Evolutionary conservation across 2,113 vertebrate species (phyloP), one percentile per base, ranked within the genome.

Genomic region (Benitochromis conjunctus): DNA sequence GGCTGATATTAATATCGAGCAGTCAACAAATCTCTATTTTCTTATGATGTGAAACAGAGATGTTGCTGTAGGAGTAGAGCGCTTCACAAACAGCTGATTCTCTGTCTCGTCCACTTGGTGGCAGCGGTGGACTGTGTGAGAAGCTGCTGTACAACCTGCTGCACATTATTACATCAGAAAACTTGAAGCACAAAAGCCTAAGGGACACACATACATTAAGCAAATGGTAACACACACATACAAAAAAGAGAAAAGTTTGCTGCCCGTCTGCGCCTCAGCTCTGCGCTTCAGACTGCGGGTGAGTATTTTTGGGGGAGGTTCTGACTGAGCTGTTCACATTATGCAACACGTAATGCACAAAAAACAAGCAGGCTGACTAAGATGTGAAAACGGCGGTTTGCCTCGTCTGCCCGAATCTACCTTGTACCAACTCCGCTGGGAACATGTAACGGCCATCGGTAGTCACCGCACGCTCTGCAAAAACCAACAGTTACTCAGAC

Each of bases 371-470:
- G 90, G 81, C 56, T 11, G 82, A 84, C 76, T 18, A 24, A 81
- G 64, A 81, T 31, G 74, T 46, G 56, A 81, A 41, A 81, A 43
- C 71, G 4, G 19, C 29, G 9, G 74, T 79, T 69, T 43, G 82
- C 80, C 31, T 62, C 41, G 7, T 81, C 55, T 21, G 62, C 87
- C 69, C 57, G 16, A 71, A 86, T 94, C 92, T 97, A 98, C 97
- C 98, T 98, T 98, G 97, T 69, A 97, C 96, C 88, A 95, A 95
- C 81, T 96, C 97, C 85, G 96, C 95, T 0, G 98, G 98, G 91
- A 99, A 99, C 95, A 99, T 91, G 41, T 97, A 98, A 55, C 98
- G 97, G 89, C 98, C 97, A 3, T 98, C 98, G 0, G 97, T 98
- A 84, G 97, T 98, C 93, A 98, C 96, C 0, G 97, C 97, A 74